These are phyloP conservation scores for Morbakka virulenta DNA, from an alignment of 30 jellyfish, hydroid and myxozoan species.

Conservation along the genomic window DNA sequence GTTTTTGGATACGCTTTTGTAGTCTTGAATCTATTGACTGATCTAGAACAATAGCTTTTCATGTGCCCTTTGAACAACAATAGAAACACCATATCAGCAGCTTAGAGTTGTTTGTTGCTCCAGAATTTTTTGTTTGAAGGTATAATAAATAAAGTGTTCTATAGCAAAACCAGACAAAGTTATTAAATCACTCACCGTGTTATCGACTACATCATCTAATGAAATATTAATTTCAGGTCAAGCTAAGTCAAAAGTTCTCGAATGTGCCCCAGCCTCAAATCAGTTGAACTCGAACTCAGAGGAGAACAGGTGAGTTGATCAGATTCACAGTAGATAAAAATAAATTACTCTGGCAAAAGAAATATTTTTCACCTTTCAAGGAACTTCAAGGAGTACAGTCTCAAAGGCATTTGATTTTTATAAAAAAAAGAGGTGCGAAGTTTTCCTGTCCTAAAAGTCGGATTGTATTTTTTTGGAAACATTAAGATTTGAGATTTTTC, in stretches of 20 bases:
- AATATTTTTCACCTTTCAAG: too few relatives aligned
- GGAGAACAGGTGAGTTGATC: not conserved
- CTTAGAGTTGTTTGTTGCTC: not conserved
- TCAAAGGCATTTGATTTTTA: too few relatives aligned
- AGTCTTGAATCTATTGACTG: too few relatives aligned
- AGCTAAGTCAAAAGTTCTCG: not conserved
- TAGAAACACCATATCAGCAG: not conserved
- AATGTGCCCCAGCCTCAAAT: not conserved
- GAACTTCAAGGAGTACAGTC: too few relatives aligned
- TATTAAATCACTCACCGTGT: not conserved
- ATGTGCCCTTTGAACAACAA: not conserved
- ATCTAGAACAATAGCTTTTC: too few relatives aligned
- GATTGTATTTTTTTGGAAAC: too few relatives aligned
- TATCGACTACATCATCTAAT: slow-evolving; percentile 54
- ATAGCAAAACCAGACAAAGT: not conserved
- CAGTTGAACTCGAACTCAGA: not conserved
- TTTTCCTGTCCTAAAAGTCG: too few relatives aligned
- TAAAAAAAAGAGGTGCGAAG: too few relatives aligned
- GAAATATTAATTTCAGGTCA: slow-evolving; percentile 37
- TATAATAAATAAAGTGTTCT: not conserved
- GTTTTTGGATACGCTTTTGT: too few relatives aligned
- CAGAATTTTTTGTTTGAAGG: not conserved
- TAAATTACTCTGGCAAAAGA: too few relatives aligned
- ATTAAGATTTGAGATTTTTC: too few relatives aligned
- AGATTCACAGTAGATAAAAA: not conserved